Base-by-base conservation (phyloP, 2,888 invertebrate genomes). In the Galerucella calmariensis region DNA sequence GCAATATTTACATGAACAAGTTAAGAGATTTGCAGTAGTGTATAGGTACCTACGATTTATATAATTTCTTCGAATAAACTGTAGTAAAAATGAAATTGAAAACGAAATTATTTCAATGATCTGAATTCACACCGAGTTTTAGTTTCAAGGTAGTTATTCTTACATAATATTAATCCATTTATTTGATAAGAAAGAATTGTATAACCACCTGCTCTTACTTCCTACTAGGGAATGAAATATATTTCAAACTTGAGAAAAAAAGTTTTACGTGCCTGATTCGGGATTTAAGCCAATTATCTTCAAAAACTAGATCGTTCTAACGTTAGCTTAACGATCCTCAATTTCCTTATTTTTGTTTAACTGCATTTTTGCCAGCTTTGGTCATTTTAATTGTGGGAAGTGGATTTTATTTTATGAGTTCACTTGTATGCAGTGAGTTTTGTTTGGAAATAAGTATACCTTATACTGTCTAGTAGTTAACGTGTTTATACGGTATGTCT, bases 261-360 rank as follows among this genome's bases (percentile, higher is more conserved):
- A 69, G 62, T 61, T 46, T 61, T 35, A 35, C 35, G 16, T 63
- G 1, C 53, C 44, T 70, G 41, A 70, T 71, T 71, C 58, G 71
- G 58, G 24, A 24, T 48, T 56, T 35, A 44, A 10, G 56, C 41
- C 71, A 71, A 71, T 71, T 71, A 71, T 66, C 27, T 46, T 71
- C 24, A 65, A 71, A 65, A 62, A 71, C 44, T 27, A 66, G 56
- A 71, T 71, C 71, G 24, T 20, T 62, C 35, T 68, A 68, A 62
- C 14, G 61, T 14, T 51, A 6, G 48, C 4, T 44, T 63, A 63
- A 61, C 59, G 69, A 69, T 61, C 46, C 62, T 69, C 44, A 11
- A 70, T 53, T 70, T 70, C 70, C 70, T 70, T 70, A 70, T 70
- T 70, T 63, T 63, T 16, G 63, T 56, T n/a, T 41, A 16, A 63